These are phyloP conservation scores for Monoplex corrugatus DNA, from an alignment of 2,888 invertebrate genomes.

Conservation along the genomic window DNA sequence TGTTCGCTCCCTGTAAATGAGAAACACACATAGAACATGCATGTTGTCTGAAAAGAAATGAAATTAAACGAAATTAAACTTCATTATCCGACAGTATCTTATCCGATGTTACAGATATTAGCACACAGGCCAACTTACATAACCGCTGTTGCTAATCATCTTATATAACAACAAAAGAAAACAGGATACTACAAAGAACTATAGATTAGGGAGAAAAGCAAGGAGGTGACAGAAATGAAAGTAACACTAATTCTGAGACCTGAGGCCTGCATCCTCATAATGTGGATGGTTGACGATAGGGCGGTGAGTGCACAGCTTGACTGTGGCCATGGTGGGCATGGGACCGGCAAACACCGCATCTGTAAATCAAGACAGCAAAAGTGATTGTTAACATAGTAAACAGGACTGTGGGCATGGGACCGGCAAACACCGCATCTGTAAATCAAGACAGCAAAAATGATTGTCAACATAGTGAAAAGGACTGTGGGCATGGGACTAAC, in stretches of 20 bases:
- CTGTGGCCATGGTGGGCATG: conserved; percentile 91
- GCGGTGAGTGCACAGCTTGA: conserved; percentile 89
- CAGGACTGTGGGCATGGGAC: conserved; percentile 92
- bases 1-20: conserved; percentile 87
- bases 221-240: background rate
- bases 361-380: conserved; percentile 59
- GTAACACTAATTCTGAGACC: conserved; percentile 83
- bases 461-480: conserved; percentile 93
- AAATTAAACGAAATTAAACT: no score
- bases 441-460: conserved; percentile 26
- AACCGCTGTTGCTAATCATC: no score
- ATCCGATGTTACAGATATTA: no score
- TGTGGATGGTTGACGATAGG: conserved; percentile 94
- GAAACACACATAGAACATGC: background rate
- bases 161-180: background rate
- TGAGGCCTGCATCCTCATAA: conserved; percentile 90
- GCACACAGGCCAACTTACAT: no score
- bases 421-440: conserved; percentile 89
- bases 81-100: no score
- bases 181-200: background rate
- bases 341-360: conserved; percentile 92
- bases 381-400: conserved; percentile 90
- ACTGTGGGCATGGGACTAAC: conserved; percentile 93
- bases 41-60: no score
- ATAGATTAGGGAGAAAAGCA: background rate